Evolutionary conservation across 2,797 vertebrate species (phyloP).

Genomic region (Pipistrellus pygmaeus): DNA sequence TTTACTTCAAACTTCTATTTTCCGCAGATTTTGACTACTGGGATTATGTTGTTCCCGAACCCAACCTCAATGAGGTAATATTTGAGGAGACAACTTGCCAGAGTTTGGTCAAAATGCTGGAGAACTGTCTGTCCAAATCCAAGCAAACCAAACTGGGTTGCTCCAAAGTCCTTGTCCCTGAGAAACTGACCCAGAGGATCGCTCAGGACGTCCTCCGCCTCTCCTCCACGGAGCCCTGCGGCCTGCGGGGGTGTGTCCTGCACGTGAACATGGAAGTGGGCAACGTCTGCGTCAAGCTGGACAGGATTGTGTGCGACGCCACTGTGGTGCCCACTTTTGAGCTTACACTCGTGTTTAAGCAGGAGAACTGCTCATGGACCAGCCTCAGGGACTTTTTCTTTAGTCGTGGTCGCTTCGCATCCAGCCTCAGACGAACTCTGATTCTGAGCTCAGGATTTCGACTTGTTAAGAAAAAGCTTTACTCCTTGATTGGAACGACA

Average conservation of each 20-base stretch:
- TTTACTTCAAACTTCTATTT: constrained; percentile 11
- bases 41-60: constrained; percentile 90
- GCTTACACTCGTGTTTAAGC: constrained; percentile 94
- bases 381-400: constrained; percentile 92
- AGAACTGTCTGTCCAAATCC: constrained; percentile 91
- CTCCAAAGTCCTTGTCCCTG: constrained; percentile 92
- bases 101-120: constrained; percentile 91
- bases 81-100: constrained; percentile 90
- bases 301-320: constrained; percentile 90
- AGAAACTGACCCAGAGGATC: constrained; percentile 90
- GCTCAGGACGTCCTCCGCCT: constrained; percentile 91
- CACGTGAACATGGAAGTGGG: constrained; percentile 91
- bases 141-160: constrained; percentile 93
- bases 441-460: constrained; percentile 94
- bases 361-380: constrained; percentile 91
- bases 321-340: constrained; percentile 94
- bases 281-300: constrained; percentile 91
- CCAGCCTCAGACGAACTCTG: constrained; percentile 88
- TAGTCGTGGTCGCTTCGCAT: constrained; percentile 90
- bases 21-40: constrained; percentile 91
- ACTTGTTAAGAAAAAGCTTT: constrained; percentile 93
- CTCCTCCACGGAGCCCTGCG: constrained; percentile 92
- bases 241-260: constrained; percentile 92
- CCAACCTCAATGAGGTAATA: constrained; percentile 86
- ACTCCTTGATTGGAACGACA: constrained; percentile 92